Base-by-base conservation (phyloP, 2,888 invertebrate genomes). In the Latrodectus hesperus region DNA sequence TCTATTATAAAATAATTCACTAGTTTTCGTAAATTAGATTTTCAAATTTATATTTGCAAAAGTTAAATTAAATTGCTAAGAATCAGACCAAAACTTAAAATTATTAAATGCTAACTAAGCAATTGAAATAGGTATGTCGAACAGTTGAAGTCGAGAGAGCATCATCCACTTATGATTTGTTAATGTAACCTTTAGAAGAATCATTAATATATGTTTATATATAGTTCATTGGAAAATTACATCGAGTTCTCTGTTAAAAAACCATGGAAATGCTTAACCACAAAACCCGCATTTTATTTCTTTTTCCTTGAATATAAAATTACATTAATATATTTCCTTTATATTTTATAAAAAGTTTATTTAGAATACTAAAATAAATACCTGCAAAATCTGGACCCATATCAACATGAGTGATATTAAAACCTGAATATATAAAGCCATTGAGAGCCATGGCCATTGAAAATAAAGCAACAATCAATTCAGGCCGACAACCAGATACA, bases 361-460 rank as follows among this genome's bases (percentile, higher is more conserved):
- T 51, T 49, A 53, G 8, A 26, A 11, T 75, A 11, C n/a, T n/a
- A 12, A 38, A 12, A 14, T 38, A 6, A 12, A 17, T 84, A 83
- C 89, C 96, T 2, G 96, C 96, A 91, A 95, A 96, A 91, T 96
- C 96, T 0, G 96, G 96, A 11, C 96, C 95, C 81, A 97, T 93
- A 93, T 97, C 97, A 89, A 97, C 96, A 91, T 96, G 96, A 90
- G 96, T 89, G n/a, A 90, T 81, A 51, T 88, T 85, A 55, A 89
- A 88, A 0, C 97, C 97, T 9, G 96, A 96, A 0, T 95, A 94
- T 1, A 95, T 82, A 10, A 95, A 95, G 0, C 96, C 95, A 90
- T 96, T 96, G 9, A 95, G 93, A 0, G 96, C 95, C 0, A 96
- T 95, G 0, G 96, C 95, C 49, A 95, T 91, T 0, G 95, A 94